phyloP scores from a whole-genome alignment of 1,140 invertebrate species.

The Cardiocondyla obscurior region DNA sequence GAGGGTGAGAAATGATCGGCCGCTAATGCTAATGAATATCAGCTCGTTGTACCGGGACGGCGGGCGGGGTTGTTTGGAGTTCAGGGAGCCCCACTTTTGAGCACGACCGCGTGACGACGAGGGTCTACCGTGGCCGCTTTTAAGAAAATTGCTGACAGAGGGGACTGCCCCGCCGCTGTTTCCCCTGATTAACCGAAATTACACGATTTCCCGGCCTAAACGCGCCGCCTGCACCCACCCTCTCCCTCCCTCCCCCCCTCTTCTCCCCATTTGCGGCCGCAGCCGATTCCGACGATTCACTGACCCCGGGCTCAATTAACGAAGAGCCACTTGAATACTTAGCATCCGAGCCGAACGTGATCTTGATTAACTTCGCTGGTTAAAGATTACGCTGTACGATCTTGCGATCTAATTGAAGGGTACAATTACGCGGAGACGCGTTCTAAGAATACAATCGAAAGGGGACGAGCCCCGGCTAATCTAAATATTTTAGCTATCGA shows the following conservation, averaged over 20 bases:
- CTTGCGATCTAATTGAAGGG: not conserved
- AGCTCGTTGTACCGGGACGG: conserved; percentile 68
- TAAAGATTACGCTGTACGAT: not conserved
- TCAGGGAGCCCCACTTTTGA: conserved; percentile 55
- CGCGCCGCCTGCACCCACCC: not conserved
- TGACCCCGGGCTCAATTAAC: conserved; percentile 60
- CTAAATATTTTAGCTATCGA: not conserved
- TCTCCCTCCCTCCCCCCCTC: too few species aligned
- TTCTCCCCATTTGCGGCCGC: conserved; percentile 22
- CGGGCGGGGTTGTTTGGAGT: conserved; percentile 70
- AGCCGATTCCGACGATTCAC: conserved; percentile 35
- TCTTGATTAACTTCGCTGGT: conserved; percentile 31
- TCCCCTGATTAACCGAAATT: conserved; percentile 77
- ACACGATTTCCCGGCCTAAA: conserved; percentile 71
- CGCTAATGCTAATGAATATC: conserved; percentile 81
- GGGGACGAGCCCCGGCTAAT: not conserved
- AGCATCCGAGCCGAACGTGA: conserved; percentile 16
- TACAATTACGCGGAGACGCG: not conserved
- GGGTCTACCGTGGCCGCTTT: conserved; percentile 70
- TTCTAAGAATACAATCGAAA: not conserved
- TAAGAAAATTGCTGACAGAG: conserved; percentile 78
- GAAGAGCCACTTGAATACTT: conserved; percentile 52
- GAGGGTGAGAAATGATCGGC: conserved; percentile 78
- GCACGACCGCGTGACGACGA: conserved; percentile 34
- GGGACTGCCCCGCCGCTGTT: conserved; percentile 62